Percentiles rank a stretch among this genome's conserved stretches.
Evolutionary conservation across 2,113 vertebrate genomes (phyloP).

Genomic region (Gavia stellata): DNA sequence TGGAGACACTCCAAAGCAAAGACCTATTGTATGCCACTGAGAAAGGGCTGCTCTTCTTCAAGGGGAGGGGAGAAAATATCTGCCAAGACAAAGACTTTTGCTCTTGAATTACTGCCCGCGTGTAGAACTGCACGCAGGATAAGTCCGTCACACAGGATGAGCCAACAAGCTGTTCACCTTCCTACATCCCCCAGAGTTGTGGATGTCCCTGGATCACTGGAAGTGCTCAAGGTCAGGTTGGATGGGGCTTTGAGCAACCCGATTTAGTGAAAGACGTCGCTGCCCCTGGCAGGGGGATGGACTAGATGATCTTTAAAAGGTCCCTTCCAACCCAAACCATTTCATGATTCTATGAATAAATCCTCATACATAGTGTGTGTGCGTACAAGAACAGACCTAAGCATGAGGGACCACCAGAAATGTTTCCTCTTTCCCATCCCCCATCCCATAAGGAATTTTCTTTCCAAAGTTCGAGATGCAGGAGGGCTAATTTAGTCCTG

Average conservation of each 20-base stretch:
- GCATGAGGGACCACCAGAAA: background rate
- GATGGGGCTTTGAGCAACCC: background rate
- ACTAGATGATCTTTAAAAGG: background rate
- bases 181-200: background rate
- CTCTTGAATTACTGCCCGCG: background rate
- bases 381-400: background rate
- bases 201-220: background rate
- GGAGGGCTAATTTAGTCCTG: background rate
- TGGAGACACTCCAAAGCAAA: background rate
- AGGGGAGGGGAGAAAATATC: background rate
- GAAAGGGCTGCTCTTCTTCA: background rate
- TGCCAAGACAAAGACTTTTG: background rate
- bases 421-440: background rate
- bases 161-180: background rate
- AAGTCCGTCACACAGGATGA: background rate
- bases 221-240: background rate
- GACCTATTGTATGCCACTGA: background rate
- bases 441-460: background rate
- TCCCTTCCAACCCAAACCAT: background rate
- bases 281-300: background rate
- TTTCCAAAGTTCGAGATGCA: background rate
- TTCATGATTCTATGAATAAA: background rate
- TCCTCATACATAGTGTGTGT: accelerated
- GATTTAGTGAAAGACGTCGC: background rate
- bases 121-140: background rate